Base-by-base conservation (phyloP, 1,140 invertebrate species). In the Cheumatopsyche charites region DNA sequence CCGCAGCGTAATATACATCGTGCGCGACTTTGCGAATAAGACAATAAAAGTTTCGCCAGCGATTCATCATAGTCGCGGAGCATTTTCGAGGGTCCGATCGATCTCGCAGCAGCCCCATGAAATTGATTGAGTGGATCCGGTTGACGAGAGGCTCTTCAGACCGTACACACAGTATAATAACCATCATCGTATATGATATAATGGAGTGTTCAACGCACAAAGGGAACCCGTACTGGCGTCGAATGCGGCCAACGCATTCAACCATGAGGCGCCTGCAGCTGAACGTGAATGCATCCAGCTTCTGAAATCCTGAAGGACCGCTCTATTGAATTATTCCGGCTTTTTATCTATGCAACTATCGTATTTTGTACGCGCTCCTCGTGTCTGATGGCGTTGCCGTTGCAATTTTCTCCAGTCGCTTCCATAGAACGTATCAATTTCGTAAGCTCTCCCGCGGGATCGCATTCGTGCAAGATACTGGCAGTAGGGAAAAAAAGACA, bases 51-150 rank as follows among this genome's bases (percentile, higher is more conserved):
- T 62, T 41, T 41, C 29, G n/a, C 23, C 5, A 1, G 23, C 29
- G 29, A 62, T 62, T 41, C 23, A 62, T 62, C 58, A 62, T 41
- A 41, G n/a, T 26, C 12, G 47, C 45, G 29, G 29, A 36, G 15
- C 13, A 41, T 26, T 15, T 62, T 26, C 25, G 25, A 41, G 58
- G 58, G 25, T 17, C 6, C 21, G 68, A 74, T 74, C 73, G 73
- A 74, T 74, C 73, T 71, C 42, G 47, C 25, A 55, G 68, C 42
- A 26, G 63, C 29, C 29, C 68, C 69, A 74, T 71, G 68, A 74
- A 74, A 74, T 74, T 74, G 73, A 74, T 74, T 74, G 73, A 74
- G 73, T 74, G 73, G 73, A 74, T 74, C 63, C 41, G 58, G 69
- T 58, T 66, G 63, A 66, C 47, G 63, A 62, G 72, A 73, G 58